These are phyloP conservation scores for Novumbra hubbsi DNA, from an alignment of 2,797 vertebrate species.

Conservation along the genomic window DNA sequence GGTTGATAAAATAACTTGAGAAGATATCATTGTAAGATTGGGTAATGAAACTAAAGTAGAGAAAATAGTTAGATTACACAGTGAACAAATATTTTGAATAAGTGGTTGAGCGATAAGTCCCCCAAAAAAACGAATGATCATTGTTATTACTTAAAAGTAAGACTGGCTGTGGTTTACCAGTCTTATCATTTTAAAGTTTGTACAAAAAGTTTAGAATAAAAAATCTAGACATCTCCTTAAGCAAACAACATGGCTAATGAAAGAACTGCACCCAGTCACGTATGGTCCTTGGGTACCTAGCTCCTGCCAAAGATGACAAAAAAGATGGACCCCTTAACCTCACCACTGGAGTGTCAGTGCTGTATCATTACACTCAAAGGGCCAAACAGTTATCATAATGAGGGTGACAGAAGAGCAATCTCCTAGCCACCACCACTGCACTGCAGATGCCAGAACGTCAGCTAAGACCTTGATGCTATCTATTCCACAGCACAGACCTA, in stretches of 20 bases:
- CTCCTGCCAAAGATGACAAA: slow-evolving; percentile 19
- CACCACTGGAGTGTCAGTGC: slow-evolving; percentile 39
- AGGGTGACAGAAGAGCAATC: slow-evolving; percentile 62
- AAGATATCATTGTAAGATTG: too few relatives aligned
- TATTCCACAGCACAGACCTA: slow-evolving; percentile 44
- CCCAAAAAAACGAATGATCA: too few relatives aligned
- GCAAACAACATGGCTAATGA: slow-evolving; percentile 30
- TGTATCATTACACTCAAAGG: slow-evolving; percentile 72
- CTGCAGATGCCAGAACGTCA: slow-evolving; percentile 52
- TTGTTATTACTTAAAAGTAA: too few relatives aligned
- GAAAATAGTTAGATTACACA: too few relatives aligned
- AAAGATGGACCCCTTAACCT: slow-evolving; percentile 5
- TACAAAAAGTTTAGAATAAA: too few relatives aligned
- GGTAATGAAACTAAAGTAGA: too few relatives aligned
- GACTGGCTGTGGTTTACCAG: too few relatives aligned
- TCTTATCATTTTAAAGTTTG: too few relatives aligned
- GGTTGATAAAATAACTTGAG: too few relatives aligned
- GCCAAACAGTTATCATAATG: slow-evolving; percentile 71
- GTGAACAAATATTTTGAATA: too few relatives aligned
- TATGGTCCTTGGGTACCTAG: slow-evolving; percentile 36
- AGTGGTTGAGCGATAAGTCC: too few relatives aligned
- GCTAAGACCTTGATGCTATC: slow-evolving; percentile 51
- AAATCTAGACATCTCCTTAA: slow-evolving; percentile 47
- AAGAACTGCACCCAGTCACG: slow-evolving; percentile 46
- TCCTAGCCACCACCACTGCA: slow-evolving; percentile 46